Base-by-base conservation (phyloP, 2,888 invertebrate genomes). In the Melinaea menophilus region DNA sequence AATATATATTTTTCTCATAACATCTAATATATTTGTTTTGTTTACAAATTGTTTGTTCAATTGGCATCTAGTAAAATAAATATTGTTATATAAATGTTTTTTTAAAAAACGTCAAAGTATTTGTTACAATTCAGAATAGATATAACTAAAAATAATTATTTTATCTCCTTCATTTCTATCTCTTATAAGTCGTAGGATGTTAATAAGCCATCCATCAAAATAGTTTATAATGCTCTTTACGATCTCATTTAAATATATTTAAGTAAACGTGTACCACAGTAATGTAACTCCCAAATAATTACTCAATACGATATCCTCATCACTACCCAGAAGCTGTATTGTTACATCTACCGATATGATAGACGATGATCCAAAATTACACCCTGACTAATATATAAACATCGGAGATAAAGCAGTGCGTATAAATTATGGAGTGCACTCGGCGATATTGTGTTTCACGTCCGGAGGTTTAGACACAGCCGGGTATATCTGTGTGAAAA, bases 391-490 rank as follows among this genome's bases (percentile, higher is more conserved):
- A 82, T 84, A 84, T 83, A 80, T 81, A 77, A 75, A 74, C 74
- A 70, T 70, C 76, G 73, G 74, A 78, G 76, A 75, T 79, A 70
- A 71, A 76, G 75, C 79, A 75, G 79, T 81, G 83, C 79, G 77
- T 85, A 85, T 89, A 89, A 90, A 86, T 89, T 86, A 89, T 86
- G 81, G 84, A 79, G 81, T 81, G 82, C 81, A 82, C 82, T 82
- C 78, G 79, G 75, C 78, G 84, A 88, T 90, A 90, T 90, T 89
- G 89, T 88, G 86, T 90, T 90, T 88, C 90, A 87, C 83, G 89
- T 90, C 88, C 86, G 82, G 82, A 84, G 84, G 84, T 81, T 88
- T 86, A 85, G 89, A 89, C 89, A 85, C 82, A 87, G 79, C 81
- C 80, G 80, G 72, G 83, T 87, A 85, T 90, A 88, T 88, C 88